Evolutionary conservation across 2,113 vertebrate species (phyloP).

Genomic region (Cromileptes altivelis): DNA sequence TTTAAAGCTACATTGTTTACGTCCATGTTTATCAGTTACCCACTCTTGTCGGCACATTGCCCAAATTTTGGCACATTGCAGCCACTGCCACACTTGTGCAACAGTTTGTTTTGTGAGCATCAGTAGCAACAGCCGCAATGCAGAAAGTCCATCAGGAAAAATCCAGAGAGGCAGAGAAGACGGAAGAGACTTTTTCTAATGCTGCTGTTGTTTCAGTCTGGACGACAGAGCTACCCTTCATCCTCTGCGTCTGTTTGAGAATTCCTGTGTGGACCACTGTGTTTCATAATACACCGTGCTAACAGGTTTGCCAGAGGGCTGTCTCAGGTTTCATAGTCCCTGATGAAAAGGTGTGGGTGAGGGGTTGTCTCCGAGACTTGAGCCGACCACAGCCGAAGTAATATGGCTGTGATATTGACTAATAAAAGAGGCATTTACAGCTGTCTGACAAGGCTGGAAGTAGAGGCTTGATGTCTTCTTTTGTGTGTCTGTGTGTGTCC

Average conservation of each 20-base stretch:
- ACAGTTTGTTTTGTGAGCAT: not conserved
- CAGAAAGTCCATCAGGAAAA: not conserved
- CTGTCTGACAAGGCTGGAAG: slow-evolving; percentile 56
- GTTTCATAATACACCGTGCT: not conserved
- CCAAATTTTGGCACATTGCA: no score
- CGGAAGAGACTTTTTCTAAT: not conserved
- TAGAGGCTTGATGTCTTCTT: slow-evolving; percentile 26
- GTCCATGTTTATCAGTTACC: no score
- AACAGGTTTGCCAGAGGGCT: slow-evolving; percentile 35
- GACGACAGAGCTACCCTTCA: slow-evolving; percentile 6
- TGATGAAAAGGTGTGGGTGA: slow-evolving; percentile 81
- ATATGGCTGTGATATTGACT: slow-evolving; percentile 63
- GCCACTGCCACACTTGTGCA: no score
- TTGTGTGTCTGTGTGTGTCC: slow-evolving; percentile 13
- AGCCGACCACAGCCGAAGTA: slow-evolving; percentile 26
- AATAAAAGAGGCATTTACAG: slow-evolving; percentile 75
- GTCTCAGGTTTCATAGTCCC: slow-evolving; percentile 65
- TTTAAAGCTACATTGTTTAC: no score
- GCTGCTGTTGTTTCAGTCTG: not conserved
- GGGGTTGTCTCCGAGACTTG: slow-evolving; percentile 63
- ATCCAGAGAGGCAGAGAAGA: not conserved
- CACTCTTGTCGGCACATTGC: no score
- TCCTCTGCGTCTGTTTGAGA: slow-evolving; percentile 25
- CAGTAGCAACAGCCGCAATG: not conserved
- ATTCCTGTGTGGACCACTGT: slow-evolving; percentile 8